Conservation (phyloP, 2,113 vertebrate genomes). For the Benitochromis conjunctus region DNA sequence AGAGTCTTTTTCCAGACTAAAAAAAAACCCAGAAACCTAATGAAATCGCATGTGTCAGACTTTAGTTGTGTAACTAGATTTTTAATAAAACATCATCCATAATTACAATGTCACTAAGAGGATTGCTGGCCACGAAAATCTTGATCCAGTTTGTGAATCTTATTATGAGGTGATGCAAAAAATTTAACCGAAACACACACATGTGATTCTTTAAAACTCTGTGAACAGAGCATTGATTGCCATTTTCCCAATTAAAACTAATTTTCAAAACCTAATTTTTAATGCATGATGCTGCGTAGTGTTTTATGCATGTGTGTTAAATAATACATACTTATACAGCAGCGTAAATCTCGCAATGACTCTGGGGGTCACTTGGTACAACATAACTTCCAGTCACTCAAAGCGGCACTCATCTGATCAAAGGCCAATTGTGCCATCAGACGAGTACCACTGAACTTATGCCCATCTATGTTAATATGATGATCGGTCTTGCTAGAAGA, state of each 20-base stretch:
- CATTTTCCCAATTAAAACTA: background rate
- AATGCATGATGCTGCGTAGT: background rate
- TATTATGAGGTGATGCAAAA: background rate
- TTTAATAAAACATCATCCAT: conserved; percentile 41
- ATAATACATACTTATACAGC: background rate
- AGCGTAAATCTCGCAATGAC: background rate
- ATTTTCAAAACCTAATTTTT: background rate
- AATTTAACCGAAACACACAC: background rate
- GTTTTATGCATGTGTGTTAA: background rate
- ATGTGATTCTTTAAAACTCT: background rate
- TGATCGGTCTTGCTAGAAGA: conserved; percentile 43
- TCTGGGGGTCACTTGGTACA: background rate
- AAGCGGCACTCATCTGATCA: conserved; percentile 23
- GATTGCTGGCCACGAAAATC: conserved; percentile 24
- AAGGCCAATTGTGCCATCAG: conserved; percentile 44
- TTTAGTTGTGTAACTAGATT: conserved; percentile 69
- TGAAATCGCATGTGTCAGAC: conserved; percentile 33
- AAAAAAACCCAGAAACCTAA: conserved; percentile 21
- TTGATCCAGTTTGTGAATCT: conserved; percentile 34
- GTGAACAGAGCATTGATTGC: background rate
- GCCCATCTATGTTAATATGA: conserved; percentile 50
- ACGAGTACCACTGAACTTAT: conserved; percentile 55
- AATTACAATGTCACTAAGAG: conserved; percentile 49
- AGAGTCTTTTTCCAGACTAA: background rate
- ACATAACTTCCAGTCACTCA: background rate